Conservation (phyloP, 2,888 invertebrate species). For the Lasioglossum calceatum region DNA sequence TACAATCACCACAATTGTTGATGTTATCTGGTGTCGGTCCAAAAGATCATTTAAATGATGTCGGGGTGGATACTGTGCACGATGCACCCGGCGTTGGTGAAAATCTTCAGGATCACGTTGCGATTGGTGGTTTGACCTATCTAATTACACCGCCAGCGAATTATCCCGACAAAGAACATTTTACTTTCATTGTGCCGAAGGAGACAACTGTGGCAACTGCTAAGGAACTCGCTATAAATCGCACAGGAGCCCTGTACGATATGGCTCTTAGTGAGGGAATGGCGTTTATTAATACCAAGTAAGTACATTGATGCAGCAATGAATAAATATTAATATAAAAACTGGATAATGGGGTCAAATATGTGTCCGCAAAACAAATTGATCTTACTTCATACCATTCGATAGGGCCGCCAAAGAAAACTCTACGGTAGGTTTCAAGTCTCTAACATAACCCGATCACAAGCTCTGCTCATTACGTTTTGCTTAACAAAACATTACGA, state of each 20-base stretch:
- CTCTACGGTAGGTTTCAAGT: too few species aligned
- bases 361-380: too few species aligned
- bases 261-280: background rate
- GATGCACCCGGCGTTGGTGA: slow-evolving; percentile 84
- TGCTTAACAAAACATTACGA: too few species aligned
- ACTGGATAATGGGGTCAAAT: too few species aligned
- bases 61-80: slow-evolving; percentile 87
- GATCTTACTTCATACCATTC: too few species aligned
- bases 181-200: slow-evolving; percentile 21
- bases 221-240: slow-evolving; percentile 12
- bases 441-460: too few species aligned
- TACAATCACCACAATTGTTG: slow-evolving; percentile 93
- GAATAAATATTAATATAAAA: background rate
- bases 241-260: slow-evolving; percentile 28
- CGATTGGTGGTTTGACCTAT: slow-evolving; percentile 90
- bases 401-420: too few species aligned
- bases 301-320: background rate
- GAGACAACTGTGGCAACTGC: background rate
- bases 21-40: slow-evolving; percentile 95
- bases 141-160: slow-evolving; percentile 86
- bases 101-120: slow-evolving; percentile 86
- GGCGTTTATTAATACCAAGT: slow-evolving; percentile 60
- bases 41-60: slow-evolving; percentile 86
- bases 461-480: too few species aligned
- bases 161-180: background rate